Percentiles rank a stretch among this genome's conserved stretches.
Evolutionary conservation across 2,888 invertebrate species (phyloP).

Genomic region (Crepidodera aurea): DNA sequence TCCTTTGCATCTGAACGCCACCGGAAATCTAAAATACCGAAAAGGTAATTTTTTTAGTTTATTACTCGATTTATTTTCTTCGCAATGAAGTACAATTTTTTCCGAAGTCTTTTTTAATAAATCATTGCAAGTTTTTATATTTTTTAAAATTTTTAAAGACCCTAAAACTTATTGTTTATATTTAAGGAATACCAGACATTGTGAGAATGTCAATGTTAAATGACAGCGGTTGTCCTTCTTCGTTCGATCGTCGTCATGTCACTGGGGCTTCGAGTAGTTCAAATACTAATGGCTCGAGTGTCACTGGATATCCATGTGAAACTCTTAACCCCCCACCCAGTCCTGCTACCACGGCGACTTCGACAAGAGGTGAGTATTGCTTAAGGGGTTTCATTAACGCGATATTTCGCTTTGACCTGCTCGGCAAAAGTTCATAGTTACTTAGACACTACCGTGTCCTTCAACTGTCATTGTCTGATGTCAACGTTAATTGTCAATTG

Average conservation of each 20-base stretch:
- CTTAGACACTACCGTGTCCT: too few relatives aligned
- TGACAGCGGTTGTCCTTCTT: slow-evolving; percentile 69
- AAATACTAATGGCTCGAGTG: slow-evolving; percentile 63
- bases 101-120: too few relatives aligned
- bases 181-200: slow-evolving; percentile 60
- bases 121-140: too few relatives aligned
- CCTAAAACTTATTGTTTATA: not conserved
- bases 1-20: slow-evolving; percentile 60
- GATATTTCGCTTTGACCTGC: too few relatives aligned
- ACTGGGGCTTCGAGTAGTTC: slow-evolving; percentile 74
- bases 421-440: too few relatives aligned
- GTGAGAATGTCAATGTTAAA: slow-evolving; percentile 73
- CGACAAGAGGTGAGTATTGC: slow-evolving; percentile 58
- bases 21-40: slow-evolving; percentile 57
- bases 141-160: not conserved
- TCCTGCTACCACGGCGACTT: slow-evolving; percentile 80
- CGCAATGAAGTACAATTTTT: too few relatives aligned
- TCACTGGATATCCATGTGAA: slow-evolving; percentile 76
- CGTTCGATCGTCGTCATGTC: slow-evolving; percentile 73
- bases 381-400: too few relatives aligned
- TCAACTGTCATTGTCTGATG: too few relatives aligned
- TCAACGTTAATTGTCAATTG: too few relatives aligned
- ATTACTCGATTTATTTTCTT: not conserved
- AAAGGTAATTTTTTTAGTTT: slow-evolving; percentile 47
- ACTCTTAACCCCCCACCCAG: slow-evolving; percentile 91